Percentiles rank a stretch among this genome's conserved stretches.
phyloP scores from a whole-genome alignment of 2,113 vertebrate genomes.

The Pantherophis guttatus region DNA sequence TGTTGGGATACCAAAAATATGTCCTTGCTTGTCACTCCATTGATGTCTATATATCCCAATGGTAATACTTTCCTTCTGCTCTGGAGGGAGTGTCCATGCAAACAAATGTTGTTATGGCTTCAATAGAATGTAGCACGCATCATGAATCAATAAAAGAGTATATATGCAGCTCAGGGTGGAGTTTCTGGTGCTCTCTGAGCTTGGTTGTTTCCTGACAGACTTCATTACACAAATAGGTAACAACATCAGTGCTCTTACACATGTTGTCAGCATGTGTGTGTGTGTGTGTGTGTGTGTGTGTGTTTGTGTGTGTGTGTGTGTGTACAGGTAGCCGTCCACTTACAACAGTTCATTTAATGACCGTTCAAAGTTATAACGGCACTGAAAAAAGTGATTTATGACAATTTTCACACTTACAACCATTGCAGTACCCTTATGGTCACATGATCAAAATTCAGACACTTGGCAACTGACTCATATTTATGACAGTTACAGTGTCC shows the following conservation, averaged over 20 bases:
- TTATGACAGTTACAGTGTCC: not conserved
- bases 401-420: not conserved
- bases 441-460: not conserved
- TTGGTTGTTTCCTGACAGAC: not conserved
- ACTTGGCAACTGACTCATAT: not conserved
- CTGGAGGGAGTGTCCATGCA: not conserved
- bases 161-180: not conserved
- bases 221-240: not conserved
- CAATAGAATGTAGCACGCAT: not conserved
- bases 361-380: not conserved
- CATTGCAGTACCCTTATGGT: not conserved
- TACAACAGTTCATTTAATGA: not conserved
- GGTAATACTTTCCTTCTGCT: not conserved
- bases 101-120: not conserved
- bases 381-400: not conserved
- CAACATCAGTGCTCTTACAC: not conserved
- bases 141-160: not conserved
- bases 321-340: not conserved
- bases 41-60: not conserved
- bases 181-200: not conserved
- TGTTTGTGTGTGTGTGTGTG: not conserved
- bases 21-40: not conserved
- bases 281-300: too few relatives aligned
- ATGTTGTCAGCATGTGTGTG: not conserved
- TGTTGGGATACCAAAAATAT: not conserved